A percentile compares a stretch with the other conserved stretches of the same genome.
phyloP scores from a whole-genome alignment of 2,113 vertebrate species.

The Pleuronectes platessa region DNA sequence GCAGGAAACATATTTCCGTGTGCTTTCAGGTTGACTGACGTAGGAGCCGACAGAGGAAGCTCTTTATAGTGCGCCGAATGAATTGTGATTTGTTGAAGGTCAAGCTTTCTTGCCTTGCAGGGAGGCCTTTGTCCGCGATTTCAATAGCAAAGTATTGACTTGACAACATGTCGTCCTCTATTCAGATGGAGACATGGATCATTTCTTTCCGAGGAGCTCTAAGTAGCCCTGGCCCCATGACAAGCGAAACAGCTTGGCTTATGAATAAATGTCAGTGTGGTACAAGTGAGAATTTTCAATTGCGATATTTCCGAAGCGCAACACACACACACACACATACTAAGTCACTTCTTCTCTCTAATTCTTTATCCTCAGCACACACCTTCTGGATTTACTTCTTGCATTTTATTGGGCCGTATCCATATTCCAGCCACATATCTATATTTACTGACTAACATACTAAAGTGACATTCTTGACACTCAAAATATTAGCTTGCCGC shows the following conservation, averaged over 20 bases:
- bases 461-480: constrained; percentile 33
- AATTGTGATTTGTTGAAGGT: constrained; percentile 71
- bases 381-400: constrained; percentile 8
- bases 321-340: constrained; percentile 6
- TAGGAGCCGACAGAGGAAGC: constrained; percentile 42
- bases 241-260: constrained; percentile 74
- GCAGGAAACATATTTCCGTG: constrained; percentile 12
- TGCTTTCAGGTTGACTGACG: constrained; percentile 30
- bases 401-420: constrained; percentile 7
- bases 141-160: constrained; percentile 76
- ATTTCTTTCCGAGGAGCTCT: constrained; percentile 69
- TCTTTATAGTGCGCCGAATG: constrained; percentile 41
- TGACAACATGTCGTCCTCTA: constrained; percentile 71
- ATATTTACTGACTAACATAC: constrained; percentile 23
- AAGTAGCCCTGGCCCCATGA: constrained; percentile 72
- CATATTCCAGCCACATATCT: constrained; percentile 19
- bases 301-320: constrained; percentile 28
- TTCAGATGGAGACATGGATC: constrained; percentile 69
- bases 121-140: constrained; percentile 73
- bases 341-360: not conserved
- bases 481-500: constrained; percentile 24
- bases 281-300: constrained; percentile 58
- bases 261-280: constrained; percentile 73
- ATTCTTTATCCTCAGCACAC: constrained; percentile 2
- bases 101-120: constrained; percentile 66